Base-by-base conservation (phyloP, 2,888 invertebrate species). In the Sphaeridia pumilis region DNA sequence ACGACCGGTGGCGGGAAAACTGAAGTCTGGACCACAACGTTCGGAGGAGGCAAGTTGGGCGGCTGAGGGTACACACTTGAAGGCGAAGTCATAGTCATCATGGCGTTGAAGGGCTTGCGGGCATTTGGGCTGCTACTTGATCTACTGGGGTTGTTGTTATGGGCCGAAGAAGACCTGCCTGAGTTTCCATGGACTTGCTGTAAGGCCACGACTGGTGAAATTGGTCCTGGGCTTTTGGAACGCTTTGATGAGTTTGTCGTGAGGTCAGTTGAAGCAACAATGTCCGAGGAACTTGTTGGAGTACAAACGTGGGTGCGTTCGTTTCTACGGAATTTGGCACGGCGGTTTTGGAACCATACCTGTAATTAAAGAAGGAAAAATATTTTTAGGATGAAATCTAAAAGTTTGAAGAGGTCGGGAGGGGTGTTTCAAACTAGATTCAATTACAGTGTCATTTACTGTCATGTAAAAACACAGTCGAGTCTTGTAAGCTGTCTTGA, bases 261-360 rank as follows among this genome's bases (percentile, higher is more conserved):
- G 31, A 14, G 7, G 20, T 17, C 17, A 17, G 31, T 31, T 14
- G 38, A 38, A 17, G 38, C 38, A 14, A n/a, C n/a, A n/a, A 38
- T 12, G 38, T 38, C 38, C 49, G 57, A 36, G 10, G 48, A 26
- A n/a, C 20, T 49, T 14, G 24, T 24, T 7, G 22, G 10, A 35
- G 26, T 27, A 24, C 49, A 44, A 20, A 42, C 42, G 42, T 35
- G 52, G 60, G 84, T 87, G 49, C 88, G 74, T 70, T 89, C 89
- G 71, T 93, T 94, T 52, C 94, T 77, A 25, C 94, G 80, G 69
- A 94, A 94, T 71, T 94, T 94, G 1, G 94, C 94, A 54, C 93
- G 78, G 57, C 93, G 76, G 69, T 94, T 94, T 75, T 90, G 90
- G 69, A 90, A 90, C 89, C 89, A 89, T 5, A 89, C 88, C 88